phyloP scores from a whole-genome alignment of 2,888 invertebrate genomes.

The Pantelozetes paolii region DNA sequence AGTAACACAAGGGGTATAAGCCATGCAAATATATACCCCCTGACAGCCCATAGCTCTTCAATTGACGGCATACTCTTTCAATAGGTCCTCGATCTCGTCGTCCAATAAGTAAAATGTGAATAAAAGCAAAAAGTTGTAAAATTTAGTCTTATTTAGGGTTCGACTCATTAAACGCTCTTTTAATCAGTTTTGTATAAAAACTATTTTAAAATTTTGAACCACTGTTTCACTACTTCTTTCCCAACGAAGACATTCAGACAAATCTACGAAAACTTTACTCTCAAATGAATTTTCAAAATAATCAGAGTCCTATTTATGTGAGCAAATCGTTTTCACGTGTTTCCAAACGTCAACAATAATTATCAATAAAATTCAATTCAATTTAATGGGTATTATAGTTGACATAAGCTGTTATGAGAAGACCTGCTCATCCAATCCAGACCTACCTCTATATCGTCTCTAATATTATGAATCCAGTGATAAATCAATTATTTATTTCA shows the following conservation, averaged over 20 bases:
- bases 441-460: not conserved
- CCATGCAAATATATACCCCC: conserved; percentile 29
- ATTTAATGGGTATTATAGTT: not conserved
- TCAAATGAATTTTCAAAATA: too few relatives aligned
- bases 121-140: conserved; percentile 25
- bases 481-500: too few relatives aligned
- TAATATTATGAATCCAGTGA: not conserved
- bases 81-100: conserved; percentile 25
- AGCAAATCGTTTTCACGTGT: not conserved
- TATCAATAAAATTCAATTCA: not conserved
- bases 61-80: conserved; percentile 20
- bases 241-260: too few relatives aligned
- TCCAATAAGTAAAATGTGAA: conserved; percentile 30
- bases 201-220: not conserved
- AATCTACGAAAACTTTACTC: too few relatives aligned
- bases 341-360: not conserved
- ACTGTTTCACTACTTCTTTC: too few relatives aligned
- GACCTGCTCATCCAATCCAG: not conserved
- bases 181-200: not conserved
- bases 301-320: too few relatives aligned
- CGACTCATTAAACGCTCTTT: conserved; percentile 11
- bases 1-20: conserved; percentile 15
- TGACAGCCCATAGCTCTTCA: conserved; percentile 22
- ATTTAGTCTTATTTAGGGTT: conserved; percentile 25
- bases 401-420: not conserved